Percentiles rank a stretch among this genome's conserved stretches.
These are phyloP conservation scores for Tylochromis polylepis DNA, from an alignment of 2,113 vertebrate genomes.

Conservation along the genomic window DNA sequence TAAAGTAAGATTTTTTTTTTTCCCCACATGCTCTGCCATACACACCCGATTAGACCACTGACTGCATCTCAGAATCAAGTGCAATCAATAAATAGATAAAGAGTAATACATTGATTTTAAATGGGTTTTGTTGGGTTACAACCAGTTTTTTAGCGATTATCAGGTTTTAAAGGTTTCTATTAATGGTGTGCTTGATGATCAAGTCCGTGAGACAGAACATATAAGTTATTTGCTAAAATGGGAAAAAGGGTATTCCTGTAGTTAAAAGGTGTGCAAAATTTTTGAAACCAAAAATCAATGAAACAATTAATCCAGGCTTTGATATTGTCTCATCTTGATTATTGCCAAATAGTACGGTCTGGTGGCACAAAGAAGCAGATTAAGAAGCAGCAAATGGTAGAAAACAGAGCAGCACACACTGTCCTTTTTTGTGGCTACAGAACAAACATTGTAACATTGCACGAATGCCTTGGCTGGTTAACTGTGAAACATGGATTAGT, in stretches of 20 bases:
- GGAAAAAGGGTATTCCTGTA: neutral
- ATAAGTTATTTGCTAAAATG: neutral
- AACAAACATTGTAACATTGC: neutral
- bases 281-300: neutral
- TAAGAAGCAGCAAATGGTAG: neutral
- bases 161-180: neutral
- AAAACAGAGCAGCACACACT: neutral
- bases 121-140: neutral
- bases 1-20: neutral
- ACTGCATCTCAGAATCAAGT: neutral
- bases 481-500: neutral
- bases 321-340: neutral
- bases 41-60: neutral
- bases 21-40: neutral
- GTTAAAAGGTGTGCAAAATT: rapidly evolving
- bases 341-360: neutral
- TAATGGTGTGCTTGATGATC: neutral
- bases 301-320: neutral
- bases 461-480: neutral
- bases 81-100: neutral
- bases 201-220: neutral
- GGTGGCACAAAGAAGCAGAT: neutral
- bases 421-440: neutral
- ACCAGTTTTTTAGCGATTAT: neutral
- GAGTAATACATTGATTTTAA: neutral